A percentile compares a stretch with the other conserved stretches of the same genome.
These are phyloP conservation scores for Pseudopipra pipra DNA, from an alignment of 2,113 vertebrate species.

Conservation along the genomic window DNA sequence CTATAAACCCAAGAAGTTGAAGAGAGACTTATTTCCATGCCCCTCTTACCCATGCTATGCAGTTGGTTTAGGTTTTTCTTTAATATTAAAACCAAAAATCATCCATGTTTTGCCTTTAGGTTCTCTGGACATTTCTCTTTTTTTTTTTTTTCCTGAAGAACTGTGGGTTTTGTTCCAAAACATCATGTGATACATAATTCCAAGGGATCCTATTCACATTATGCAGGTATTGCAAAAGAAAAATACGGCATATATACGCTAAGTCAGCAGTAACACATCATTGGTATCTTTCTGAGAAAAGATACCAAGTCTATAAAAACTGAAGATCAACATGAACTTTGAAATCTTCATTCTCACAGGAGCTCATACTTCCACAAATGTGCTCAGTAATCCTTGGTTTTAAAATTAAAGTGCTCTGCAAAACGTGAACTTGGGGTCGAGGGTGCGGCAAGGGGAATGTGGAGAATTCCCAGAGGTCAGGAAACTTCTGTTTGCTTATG, in stretches of 20 bases:
- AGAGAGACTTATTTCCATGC: background rate
- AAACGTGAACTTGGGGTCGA: constrained; percentile 58
- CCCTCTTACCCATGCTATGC: background rate
- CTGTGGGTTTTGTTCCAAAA: background rate
- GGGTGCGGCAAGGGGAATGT: constrained; percentile 1
- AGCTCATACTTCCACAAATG: background rate
- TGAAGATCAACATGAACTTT: constrained; percentile 64
- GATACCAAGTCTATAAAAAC: constrained; percentile 55
- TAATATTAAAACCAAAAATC: background rate
- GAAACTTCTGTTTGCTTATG: constrained; percentile 40
- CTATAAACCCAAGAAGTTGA: background rate
- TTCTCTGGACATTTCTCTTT: background rate
- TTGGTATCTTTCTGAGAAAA: constrained; percentile 49
- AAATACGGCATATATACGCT: background rate
- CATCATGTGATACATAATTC: background rate
- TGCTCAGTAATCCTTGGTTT: constrained; percentile 25
- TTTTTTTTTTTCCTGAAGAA: background rate
- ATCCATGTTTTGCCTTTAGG: background rate
- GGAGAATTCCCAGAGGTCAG: constrained; percentile 30
- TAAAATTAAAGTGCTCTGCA: constrained; percentile 32
- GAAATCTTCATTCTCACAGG: constrained; percentile 26
- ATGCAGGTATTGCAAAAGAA: constrained; percentile 28
- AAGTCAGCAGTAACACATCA: constrained; percentile 24
- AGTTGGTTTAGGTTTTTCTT: background rate
- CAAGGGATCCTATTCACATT: background rate